Conservation (phyloP, 2,113 vertebrate species). For the Mus spicilegus region DNA sequence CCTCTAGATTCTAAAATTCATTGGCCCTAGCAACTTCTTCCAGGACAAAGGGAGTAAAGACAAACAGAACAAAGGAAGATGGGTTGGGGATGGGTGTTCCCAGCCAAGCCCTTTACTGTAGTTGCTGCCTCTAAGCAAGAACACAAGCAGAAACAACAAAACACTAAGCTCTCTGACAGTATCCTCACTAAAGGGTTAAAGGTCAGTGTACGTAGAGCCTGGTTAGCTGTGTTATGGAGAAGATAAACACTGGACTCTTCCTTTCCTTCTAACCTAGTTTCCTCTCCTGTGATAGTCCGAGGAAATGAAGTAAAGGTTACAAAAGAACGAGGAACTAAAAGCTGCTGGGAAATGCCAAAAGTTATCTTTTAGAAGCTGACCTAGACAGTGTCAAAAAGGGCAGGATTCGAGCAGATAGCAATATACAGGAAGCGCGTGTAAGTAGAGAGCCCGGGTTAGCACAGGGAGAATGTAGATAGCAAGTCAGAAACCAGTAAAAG, state of each 20-base stretch:
- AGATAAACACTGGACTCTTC: background rate
- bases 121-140: background rate
- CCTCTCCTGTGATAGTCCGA: background rate
- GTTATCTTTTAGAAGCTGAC: background rate
- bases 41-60: background rate
- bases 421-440: background rate
- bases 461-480: background rate
- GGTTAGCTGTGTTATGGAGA: background rate
- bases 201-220: background rate
- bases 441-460: background rate
- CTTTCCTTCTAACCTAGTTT: constrained; percentile 26
- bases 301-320: background rate
- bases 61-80: background rate
- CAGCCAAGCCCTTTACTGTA: background rate
- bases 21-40: background rate
- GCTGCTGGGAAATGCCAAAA: background rate
- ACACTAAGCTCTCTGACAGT: background rate
- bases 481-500: background rate
- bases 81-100: background rate
- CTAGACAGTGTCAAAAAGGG: background rate
- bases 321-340: background rate
- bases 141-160: background rate
- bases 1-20: background rate
- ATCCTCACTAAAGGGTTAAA: background rate
- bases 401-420: background rate